Evolutionary conservation across 2,113 vertebrate genomes (phyloP), one percentile per base, ranked within the genome.

Genomic region (Cromileptes altivelis): DNA sequence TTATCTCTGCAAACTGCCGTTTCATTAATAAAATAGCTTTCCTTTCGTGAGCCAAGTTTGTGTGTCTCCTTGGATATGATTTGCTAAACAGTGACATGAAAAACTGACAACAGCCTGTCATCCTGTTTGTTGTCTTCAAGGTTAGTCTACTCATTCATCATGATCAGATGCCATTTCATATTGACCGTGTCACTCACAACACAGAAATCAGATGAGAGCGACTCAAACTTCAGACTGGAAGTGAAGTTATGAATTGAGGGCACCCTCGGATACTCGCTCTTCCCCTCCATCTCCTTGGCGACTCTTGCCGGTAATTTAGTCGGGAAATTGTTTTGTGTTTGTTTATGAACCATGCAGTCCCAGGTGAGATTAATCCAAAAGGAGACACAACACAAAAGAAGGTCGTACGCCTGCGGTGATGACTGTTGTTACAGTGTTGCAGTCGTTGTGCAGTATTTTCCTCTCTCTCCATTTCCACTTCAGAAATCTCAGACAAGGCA

Each of bases 291-390:
- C 73, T 85, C 73, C 70, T 68, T 13, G 33, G 67, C 17, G 42
- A 67, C 62, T 83, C 63, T 50, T 68, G 52, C 65, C 55, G 57
- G 83, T 84, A 89, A 92, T 91, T 80, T 78, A 87, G 86, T 87
- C 77, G 37, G 85, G 83, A 93, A 90, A 94, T 91, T 81, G 86
- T 92, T 90, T 89, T 80, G 82, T 90, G 85, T 92, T 90, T 93
- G 85, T 92, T 92, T 89, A 89, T 88, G 89, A 92, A 90, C 65
- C 86, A 57, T 88, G 84, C 80, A 81, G 80, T 89, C 88, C 85
- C 88, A 82, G 80, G 75, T 86, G 87, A 86, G 85, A 91, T 91
- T 83, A 88, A 85, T 89, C 78, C 74, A 75, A 84, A 65, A 64
- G 79, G 87, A 86, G 69, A 84, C 65, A 17, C 81, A 68, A 72